phyloP scores from a whole-genome alignment of 2,797 vertebrate species.

The Spea hammondii region DNA sequence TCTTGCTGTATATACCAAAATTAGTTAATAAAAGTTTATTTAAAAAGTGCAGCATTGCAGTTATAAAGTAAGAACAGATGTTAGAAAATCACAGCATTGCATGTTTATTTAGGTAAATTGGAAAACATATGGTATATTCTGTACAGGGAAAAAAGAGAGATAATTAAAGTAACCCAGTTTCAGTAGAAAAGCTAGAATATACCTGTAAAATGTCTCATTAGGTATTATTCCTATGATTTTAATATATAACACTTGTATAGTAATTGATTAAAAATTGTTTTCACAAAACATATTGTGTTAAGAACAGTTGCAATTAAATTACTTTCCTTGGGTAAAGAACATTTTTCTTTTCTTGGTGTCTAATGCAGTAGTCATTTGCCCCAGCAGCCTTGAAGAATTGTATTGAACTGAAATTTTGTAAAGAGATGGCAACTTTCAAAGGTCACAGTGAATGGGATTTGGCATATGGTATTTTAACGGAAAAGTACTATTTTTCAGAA shows the following conservation, averaged over 20 bases:
- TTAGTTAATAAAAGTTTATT: conserved; percentile 51
- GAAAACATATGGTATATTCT: conserved; percentile 52
- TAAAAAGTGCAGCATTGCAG: conserved; percentile 51
- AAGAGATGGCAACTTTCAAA: neutral
- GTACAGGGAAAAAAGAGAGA: conserved; percentile 37
- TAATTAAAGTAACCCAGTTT: conserved; percentile 54
- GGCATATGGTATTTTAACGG: conserved; percentile 14
- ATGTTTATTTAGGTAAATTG: conserved; percentile 53
- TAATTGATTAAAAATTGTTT: conserved; percentile 12
- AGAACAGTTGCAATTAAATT: neutral
- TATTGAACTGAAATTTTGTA: conserved; percentile 1
- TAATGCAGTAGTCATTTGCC: neutral
- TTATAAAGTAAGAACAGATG: conserved; percentile 51
- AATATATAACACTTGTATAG: conserved; percentile 31
- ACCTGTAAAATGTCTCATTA: conserved; percentile 49
- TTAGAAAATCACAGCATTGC: conserved; percentile 52
- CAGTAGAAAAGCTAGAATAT: conserved; percentile 32
- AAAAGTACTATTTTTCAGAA: neutral
- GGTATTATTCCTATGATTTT: conserved; percentile 32
- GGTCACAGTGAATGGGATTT: conserved; percentile 4
- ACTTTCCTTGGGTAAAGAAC: neutral
- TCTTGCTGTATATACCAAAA: conserved; percentile 31
- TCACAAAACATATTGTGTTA: neutral
- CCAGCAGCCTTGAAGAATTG: neutral
- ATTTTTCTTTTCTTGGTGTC: neutral